phyloP scores from a whole-genome alignment of 2,797 vertebrate species.

The Kryptolebias ocellatus region DNA sequence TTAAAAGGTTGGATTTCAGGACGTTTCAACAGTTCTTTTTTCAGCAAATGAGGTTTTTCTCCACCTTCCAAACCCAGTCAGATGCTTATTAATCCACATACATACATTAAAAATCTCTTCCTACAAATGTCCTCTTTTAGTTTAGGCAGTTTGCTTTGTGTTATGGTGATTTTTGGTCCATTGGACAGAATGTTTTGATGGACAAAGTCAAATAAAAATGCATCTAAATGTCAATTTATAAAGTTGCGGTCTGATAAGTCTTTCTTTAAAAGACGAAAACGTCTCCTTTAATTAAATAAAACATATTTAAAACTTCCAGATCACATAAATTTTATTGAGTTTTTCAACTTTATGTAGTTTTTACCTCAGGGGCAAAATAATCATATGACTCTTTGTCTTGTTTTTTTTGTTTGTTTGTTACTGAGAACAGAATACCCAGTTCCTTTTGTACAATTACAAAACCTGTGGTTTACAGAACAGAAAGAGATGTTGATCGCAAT shows the following conservation, averaged over 20 bases:
- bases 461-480: not conserved
- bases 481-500: constrained; percentile 17
- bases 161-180: not conserved
- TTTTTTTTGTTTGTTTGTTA: not conserved
- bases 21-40: not conserved
- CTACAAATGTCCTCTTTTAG: too few relatives aligned
- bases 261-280: not conserved
- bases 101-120: too few relatives aligned
- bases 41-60: not conserved
- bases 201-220: not conserved
- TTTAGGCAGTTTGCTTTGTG: not conserved
- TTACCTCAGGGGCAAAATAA: not conserved
- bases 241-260: not conserved
- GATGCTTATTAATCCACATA: too few relatives aligned
- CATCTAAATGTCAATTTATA: not conserved
- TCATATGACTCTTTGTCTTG: not conserved
- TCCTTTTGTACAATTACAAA: not conserved
- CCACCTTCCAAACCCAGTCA: too few relatives aligned
- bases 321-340: not conserved
- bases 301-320: not conserved
- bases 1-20: not conserved
- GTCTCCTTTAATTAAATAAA: not conserved
- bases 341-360: not conserved
- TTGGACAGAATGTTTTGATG: not conserved
- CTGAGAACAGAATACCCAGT: not conserved